Evolutionary conservation across 1,140 invertebrate species (phyloP).

Genomic region (Neodiprion pinetum): DNA sequence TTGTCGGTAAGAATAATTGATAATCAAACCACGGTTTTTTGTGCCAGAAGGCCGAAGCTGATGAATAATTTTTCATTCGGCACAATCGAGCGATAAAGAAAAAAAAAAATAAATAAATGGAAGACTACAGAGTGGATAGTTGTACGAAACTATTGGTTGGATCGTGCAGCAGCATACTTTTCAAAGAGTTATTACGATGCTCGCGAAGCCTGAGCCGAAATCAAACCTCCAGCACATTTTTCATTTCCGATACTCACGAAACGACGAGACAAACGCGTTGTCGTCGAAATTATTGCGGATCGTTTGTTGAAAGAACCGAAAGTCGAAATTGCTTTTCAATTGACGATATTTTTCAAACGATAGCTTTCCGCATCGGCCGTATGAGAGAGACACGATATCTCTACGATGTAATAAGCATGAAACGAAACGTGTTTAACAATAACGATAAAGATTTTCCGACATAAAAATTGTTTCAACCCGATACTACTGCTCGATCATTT

Average conservation of each 20-base stretch:
- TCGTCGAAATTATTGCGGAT: not conserved
- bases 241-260: not conserved
- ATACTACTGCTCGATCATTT: not conserved
- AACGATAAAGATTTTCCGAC: not conserved
- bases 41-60: too few relatives aligned
- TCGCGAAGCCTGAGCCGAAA: not conserved
- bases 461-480: not conserved
- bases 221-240: not conserved
- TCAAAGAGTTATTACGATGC: not conserved
- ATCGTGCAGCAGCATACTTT: not conserved
- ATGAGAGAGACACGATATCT: too few relatives aligned
- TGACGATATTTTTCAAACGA: slow-evolving; percentile 28
- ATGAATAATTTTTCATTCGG: too few relatives aligned
- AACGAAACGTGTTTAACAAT: not conserved
- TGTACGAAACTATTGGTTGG: too few relatives aligned
- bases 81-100: too few relatives aligned
- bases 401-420: too few relatives aligned
- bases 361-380: slow-evolving; percentile 21
- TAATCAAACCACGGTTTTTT: too few relatives aligned
- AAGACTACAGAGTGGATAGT: too few relatives aligned
- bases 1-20: too few relatives aligned
- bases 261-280: not conserved
- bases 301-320: not conserved
- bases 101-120: too few relatives aligned
- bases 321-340: slow-evolving; percentile 28